Evolutionary conservation across 1,140 invertebrate species (phyloP), one percentile per base, ranked within the genome.

Genomic region (Drosophila ficusphila): DNA sequence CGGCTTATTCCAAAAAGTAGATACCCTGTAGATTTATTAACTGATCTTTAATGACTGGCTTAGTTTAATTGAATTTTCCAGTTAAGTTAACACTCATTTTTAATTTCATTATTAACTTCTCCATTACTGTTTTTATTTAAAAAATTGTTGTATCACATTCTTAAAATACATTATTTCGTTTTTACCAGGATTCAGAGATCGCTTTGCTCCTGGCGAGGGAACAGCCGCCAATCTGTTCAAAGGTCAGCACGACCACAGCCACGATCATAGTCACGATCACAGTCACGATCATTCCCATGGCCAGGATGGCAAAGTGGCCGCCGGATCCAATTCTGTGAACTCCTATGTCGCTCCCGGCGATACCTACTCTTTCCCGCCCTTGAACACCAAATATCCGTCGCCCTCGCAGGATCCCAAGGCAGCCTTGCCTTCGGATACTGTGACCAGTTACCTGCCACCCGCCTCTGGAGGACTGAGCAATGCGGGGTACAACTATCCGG

Each of bases 351-450:
- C 91, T 1, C 75, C 75, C 0, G 71, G 73, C 34, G 74, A 91
- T 61, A 42, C 79, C 0, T 91, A 91, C 39, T 68, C 85, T 4
- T 91, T 91, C 70, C 91, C 91, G 12, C 91, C 91, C 0, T 23
- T 79, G 0, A 79, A 91, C 21, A 75, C 79, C 1, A 75, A 82
- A 2, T 91, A 91, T 54, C 75, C 79, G 4, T 71, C 82, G 21
- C 89, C 90, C 0, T 64, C 76, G 6, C 48, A 79, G 8, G 79
- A 88, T 48, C 72, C 75, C 3, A 90, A 91, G 23, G 64, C 76
- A 1, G 67, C 79, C 0, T 31, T 81, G 25, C 74, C 86, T 0
- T 70, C 81, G 5, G 68, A 81, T 42, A 58, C 54, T 0, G 57
- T 91, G 1, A 75, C 73, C 0, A 91, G 90, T 12, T 91, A 91